Conservation (phyloP, 2,888 invertebrate species). For the Unio delphinus region DNA sequence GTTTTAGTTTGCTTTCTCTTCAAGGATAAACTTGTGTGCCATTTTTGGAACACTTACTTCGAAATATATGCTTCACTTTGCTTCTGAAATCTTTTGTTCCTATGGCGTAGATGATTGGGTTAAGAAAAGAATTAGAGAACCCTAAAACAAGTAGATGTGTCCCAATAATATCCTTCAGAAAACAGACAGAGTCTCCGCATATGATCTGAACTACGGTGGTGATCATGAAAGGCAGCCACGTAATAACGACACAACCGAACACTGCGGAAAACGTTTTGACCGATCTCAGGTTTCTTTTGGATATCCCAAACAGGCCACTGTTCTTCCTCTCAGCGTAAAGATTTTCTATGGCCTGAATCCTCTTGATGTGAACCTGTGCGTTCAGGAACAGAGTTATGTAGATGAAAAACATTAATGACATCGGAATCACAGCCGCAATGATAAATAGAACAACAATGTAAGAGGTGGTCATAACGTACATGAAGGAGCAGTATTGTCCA, state of each 20-base stretch:
- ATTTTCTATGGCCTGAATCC: constrained; percentile 45
- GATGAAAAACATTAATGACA: constrained; percentile 39
- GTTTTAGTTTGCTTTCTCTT: no score
- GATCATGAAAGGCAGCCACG: constrained; percentile 52
- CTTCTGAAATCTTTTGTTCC: constrained; percentile 53
- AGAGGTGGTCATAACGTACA: constrained; percentile 39
- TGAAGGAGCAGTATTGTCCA: constrained; percentile 47
- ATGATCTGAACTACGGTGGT: constrained; percentile 37
- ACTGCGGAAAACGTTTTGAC: constrained; percentile 47
- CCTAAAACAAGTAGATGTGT: constrained; percentile 56
- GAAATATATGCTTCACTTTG: constrained; percentile 27
- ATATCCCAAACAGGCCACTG: constrained; percentile 37
- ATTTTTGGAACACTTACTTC: constrained; percentile 13
- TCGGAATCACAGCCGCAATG: constrained; percentile 39
- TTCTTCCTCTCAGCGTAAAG: constrained; percentile 23
- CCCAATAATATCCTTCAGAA: constrained; percentile 46
- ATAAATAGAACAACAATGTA: constrained; percentile 45
- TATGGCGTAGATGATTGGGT: constrained; percentile 59
- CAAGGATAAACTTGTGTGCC: not conserved
- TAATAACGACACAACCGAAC: constrained; percentile 47
- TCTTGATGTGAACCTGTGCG: constrained; percentile 47
- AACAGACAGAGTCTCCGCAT: constrained; percentile 26
- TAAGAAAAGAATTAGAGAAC: constrained; percentile 59
- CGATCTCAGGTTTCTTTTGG: constrained; percentile 40
- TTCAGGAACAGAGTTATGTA: constrained; percentile 43